These are phyloP conservation scores for Lucilia cuprina DNA, from an alignment of 1,140 invertebrate species.

Conservation along the genomic window DNA sequence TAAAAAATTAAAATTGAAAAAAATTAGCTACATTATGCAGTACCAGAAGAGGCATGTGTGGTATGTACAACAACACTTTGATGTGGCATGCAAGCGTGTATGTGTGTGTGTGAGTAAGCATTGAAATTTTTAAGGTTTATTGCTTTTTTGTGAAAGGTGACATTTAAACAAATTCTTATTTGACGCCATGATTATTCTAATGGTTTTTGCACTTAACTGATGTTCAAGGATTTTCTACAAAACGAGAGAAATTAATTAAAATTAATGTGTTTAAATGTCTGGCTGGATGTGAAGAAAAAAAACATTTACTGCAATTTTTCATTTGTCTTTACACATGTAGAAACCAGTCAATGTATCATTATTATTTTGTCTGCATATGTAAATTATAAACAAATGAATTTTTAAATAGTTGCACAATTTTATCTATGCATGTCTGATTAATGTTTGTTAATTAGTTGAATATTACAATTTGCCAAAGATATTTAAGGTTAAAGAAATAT, in stretches of 20 bases:
- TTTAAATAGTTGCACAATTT: too few relatives aligned
- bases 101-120: not conserved
- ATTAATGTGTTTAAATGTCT: constrained; percentile 15
- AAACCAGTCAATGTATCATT: too few relatives aligned
- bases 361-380: too few relatives aligned
- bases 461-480: too few relatives aligned
- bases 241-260: constrained; percentile 23
- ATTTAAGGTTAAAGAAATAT: too few relatives aligned
- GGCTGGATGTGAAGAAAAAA: too few relatives aligned
- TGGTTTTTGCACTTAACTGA: not conserved
- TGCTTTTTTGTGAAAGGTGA: not conserved
- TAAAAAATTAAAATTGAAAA: not conserved
- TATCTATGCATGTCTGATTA: too few relatives aligned
- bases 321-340: too few relatives aligned
- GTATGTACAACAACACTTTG: not conserved
- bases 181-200: not conserved
- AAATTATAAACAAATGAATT: too few relatives aligned
- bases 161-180: constrained; percentile 19
- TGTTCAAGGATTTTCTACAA: not conserved
- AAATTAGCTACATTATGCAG: constrained; percentile 18
- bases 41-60: not conserved
- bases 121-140: not conserved
- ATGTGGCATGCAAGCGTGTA: not conserved
- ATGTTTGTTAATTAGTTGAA: too few relatives aligned
- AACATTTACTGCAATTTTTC: not conserved